These are phyloP conservation scores for Vulpes lagopus DNA, from an alignment of 2,113 vertebrate species.

Conservation along the genomic window DNA sequence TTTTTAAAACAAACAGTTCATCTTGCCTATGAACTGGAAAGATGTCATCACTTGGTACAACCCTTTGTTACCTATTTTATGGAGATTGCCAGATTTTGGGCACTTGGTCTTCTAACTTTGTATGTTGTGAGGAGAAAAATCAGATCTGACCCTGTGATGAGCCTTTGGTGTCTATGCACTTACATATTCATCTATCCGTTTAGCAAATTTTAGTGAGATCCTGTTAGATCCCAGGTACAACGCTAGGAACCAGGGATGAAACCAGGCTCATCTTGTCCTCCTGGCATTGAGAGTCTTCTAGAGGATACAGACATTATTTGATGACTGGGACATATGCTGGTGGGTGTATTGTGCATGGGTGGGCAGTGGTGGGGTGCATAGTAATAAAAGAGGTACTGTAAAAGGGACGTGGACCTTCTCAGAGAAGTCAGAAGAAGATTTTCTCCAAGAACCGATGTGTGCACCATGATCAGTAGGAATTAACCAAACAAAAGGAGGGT, in stretches of 20 bases:
- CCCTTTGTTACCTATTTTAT: background rate
- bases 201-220: background rate
- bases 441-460: background rate
- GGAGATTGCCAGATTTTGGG: background rate
- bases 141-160: background rate
- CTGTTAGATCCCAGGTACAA: background rate
- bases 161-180: background rate
- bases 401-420: background rate
- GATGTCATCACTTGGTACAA: background rate
- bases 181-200: background rate
- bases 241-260: background rate
- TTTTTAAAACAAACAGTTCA: background rate
- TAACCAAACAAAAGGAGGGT: background rate
- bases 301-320: background rate
- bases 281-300: background rate
- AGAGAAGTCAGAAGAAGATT: background rate
- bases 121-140: background rate
- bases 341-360: fast-evolving
- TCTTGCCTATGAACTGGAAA: background rate
- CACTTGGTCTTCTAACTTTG: background rate
- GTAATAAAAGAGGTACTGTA: background rate
- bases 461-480: background rate
- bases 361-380: fast-evolving
- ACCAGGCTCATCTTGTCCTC: background rate
- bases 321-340: fast-evolving